Conservation (phyloP, 2,888 invertebrate genomes). For the Nymphalis c-album region DNA sequence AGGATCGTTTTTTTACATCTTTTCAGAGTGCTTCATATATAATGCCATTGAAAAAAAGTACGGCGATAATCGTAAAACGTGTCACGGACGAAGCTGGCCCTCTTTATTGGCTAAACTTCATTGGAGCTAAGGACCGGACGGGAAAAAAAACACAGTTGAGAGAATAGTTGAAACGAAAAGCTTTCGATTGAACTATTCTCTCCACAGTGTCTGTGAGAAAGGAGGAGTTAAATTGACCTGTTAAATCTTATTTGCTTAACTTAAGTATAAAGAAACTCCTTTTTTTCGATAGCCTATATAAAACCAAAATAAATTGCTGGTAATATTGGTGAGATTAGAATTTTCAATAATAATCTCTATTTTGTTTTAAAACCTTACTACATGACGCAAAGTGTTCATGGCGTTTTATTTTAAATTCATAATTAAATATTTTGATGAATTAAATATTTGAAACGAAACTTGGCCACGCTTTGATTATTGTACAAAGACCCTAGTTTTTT, state of each 20-base stretch:
- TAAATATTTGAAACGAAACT: too few relatives aligned
- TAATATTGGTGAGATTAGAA: too few relatives aligned
- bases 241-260: slow-evolving; percentile 10
- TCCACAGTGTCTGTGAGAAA: background rate
- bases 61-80: slow-evolving; percentile 31
- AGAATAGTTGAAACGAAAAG: slow-evolving; percentile 11
- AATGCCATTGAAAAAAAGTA: slow-evolving; percentile 26
- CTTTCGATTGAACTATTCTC: background rate
- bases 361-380: too few relatives aligned
- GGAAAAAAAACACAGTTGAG: slow-evolving; percentile 10
- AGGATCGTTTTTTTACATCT: slow-evolving; percentile 11
- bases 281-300: too few relatives aligned
- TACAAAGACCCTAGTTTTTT: too few relatives aligned
- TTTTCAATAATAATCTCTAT: too few relatives aligned
- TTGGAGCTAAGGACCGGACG: slow-evolving; percentile 11
- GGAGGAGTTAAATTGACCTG: slow-evolving; percentile 2
- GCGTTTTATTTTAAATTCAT: too few relatives aligned
- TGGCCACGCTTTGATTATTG: too few relatives aligned
- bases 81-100: slow-evolving; percentile 15
- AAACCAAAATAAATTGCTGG: too few relatives aligned
- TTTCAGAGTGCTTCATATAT: slow-evolving; percentile 14
- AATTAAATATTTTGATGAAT: too few relatives aligned
- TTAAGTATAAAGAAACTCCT: background rate
- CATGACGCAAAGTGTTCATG: too few relatives aligned
- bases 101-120: slow-evolving; percentile 20